Evolutionary conservation across 2,797 vertebrate species (phyloP), one percentile per base, ranked within the genome.

Genomic region (Clamator glandarius): DNA sequence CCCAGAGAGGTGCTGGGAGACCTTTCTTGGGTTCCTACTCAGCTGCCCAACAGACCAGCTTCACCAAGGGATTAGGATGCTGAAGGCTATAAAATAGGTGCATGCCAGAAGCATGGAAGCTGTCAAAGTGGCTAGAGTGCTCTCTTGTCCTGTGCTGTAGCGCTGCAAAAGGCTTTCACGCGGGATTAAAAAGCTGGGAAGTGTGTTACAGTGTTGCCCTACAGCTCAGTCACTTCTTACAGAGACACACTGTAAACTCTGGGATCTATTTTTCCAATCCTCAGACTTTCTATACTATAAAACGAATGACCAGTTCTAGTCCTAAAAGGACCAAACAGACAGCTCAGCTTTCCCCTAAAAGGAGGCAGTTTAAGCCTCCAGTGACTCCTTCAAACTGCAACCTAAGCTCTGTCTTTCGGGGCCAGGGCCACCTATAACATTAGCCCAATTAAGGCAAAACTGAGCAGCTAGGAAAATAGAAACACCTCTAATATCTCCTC

Each of bases 401-500:
- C 55, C 35, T 85, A 93, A 93, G 69, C 84, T 76, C 55, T 85
- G 86, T 46, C 52, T 84, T 83, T 85, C 0, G 0, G 20, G 57
- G 74, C 46, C 67, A 15, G 0, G 5, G 68, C 78, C 92, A 95
- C 92, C 67, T 82, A 16, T 48, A 86, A 21, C 42, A 91, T 90
- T 81, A 46, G 13, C 26, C 69, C 82, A 96, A 84, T 96, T 94
- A 95, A 55, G 55, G 62, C 66, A 93, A 81, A 93, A 73, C 11
- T 41, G 62, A 87, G 66, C 23, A 69, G 55, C 68, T 26, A 57
- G 48, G 66, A 76, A 66, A 94, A 89, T 28, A 89, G 82, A 93
- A 93, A 93, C 74, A 79, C 28, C 41, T 92, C 84, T 75, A 61
- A 4, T 35, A 39, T 39, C 41, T 50, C 23, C 51, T 39, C 17